Base-by-base conservation (phyloP, 2,888 invertebrate genomes). In the Lamellibrachia columna region DNA sequence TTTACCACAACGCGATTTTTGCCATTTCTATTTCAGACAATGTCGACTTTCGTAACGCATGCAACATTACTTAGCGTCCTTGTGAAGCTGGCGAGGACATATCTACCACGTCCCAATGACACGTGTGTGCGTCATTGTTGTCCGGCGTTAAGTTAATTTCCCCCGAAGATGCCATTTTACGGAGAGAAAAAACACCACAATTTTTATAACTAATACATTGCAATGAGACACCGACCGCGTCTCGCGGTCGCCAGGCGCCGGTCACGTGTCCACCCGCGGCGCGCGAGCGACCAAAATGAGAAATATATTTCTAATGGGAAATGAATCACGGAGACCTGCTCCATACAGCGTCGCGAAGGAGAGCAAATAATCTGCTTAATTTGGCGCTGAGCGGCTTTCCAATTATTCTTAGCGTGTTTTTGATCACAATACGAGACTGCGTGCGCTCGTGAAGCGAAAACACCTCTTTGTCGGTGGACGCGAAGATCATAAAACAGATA, bases 251-350 rank as follows among this genome's bases (percentile, higher is more conserved):
- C 22, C 6, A 4, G 15, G 6, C 75, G 22, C 22, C 75, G 15
- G 75, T 75, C 75, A 75, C 75, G 75, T 75, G 75, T 11, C 22
- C 75, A 40, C 75, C 75, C 75, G 75, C 75, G 22, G 75, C 4
- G 22, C 0, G 22, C 75, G 75, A 4, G 15, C 22, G 75, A 2
- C 75, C 75, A 15, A 15, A 40, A 40, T 40, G 4, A 75, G 75
- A 75, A 75, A 75, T 75, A n/a, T 75, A 75, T 75, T 75, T 75
- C 75, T 75, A n/a, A 75, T 75, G 75, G 75, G 75, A 75, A 75
- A 75, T 75, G 75, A 75, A 75, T 75, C 22, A 75, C 75, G 75
- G 15, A 75, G 75, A 22, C 3, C 75, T n/a, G 75, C 6, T 6
- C 22, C 22, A 75, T 75, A 75, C 15, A 75, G 75, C 75, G 15